Conservation (phyloP, 2,113 vertebrate genomes). For the Malurus melanocephalus region DNA sequence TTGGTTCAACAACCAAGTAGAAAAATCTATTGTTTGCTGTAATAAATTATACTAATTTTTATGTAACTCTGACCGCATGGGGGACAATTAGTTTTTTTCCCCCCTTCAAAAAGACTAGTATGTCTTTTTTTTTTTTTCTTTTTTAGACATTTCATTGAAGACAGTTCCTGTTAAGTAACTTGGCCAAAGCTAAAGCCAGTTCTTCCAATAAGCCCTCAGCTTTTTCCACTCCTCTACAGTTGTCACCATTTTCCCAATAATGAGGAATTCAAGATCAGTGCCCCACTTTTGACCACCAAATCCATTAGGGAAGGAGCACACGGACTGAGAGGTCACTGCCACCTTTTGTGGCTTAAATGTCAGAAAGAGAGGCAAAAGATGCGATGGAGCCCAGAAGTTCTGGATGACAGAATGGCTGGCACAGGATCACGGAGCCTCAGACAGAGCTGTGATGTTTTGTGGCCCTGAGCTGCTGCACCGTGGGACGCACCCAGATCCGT, state of each 20-base stretch:
- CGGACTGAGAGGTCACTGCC: not conserved
- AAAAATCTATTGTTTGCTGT: not conserved
- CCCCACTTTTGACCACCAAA: not conserved
- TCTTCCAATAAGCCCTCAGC: not conserved
- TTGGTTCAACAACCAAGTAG: not conserved
- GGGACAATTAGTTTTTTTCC: not conserved
- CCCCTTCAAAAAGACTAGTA: not conserved
- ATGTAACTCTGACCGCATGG: not conserved
- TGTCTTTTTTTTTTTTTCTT: not conserved
- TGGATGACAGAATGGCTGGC: not conserved
- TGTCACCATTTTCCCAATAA: not conserved
- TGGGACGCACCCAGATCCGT: accelerated
- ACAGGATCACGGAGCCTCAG: not conserved
- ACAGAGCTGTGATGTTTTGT: not conserved
- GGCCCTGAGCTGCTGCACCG: not conserved
- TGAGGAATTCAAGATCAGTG: not conserved
- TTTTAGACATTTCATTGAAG: not conserved
- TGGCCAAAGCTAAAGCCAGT: not conserved
- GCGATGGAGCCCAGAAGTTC: not conserved
- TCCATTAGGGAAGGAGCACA: not conserved
- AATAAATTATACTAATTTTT: not conserved
- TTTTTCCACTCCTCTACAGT: not conserved
- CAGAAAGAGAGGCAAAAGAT: not conserved
- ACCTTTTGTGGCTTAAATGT: accelerated
- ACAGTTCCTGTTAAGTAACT: not conserved